Percentiles rank a stretch among this genome's conserved stretches.
phyloP scores from a whole-genome alignment of 1,140 invertebrate species.

The Eriocheir sinensis region DNA sequence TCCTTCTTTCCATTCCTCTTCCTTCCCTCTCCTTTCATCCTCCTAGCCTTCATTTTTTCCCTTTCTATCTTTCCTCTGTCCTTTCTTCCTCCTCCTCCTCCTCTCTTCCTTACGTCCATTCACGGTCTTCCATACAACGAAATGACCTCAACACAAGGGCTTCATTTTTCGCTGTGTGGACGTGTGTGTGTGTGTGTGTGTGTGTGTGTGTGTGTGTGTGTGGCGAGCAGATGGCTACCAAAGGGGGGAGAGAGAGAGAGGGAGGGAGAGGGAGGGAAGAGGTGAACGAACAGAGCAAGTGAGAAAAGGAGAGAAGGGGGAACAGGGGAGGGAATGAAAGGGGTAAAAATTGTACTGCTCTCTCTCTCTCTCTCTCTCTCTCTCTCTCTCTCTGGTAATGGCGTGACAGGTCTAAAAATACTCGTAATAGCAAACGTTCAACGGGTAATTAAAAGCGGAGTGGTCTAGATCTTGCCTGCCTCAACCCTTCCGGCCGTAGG shows the following conservation, averaged over 20 bases:
- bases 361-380: too few relatives aligned
- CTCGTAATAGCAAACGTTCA: too few relatives aligned
- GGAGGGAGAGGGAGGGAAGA: background rate
- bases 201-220: background rate
- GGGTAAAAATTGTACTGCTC: background rate
- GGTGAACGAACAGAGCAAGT: background rate
- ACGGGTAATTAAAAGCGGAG: too few relatives aligned
- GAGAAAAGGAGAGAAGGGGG: background rate
- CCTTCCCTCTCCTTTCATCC: too few relatives aligned
- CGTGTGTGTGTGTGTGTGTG: conserved; percentile 29
- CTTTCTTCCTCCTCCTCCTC: background rate
- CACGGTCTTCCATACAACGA: background rate
- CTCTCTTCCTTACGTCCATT: background rate
- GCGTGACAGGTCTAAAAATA: too few relatives aligned
- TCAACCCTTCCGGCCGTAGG: too few relatives aligned
- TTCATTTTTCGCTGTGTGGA: background rate
- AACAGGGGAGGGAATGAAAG: background rate
- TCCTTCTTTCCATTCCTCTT: background rate
- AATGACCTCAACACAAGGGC: background rate
- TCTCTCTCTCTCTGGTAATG: background rate
- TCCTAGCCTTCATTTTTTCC: background rate
- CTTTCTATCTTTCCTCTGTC: background rate
- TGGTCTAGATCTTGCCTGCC: too few relatives aligned
- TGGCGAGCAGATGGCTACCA: background rate
- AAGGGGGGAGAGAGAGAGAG: background rate